Evolutionary conservation across 2,888 invertebrate genomes (phyloP).

Genomic region (Phragmatobia fuliginosa): DNA sequence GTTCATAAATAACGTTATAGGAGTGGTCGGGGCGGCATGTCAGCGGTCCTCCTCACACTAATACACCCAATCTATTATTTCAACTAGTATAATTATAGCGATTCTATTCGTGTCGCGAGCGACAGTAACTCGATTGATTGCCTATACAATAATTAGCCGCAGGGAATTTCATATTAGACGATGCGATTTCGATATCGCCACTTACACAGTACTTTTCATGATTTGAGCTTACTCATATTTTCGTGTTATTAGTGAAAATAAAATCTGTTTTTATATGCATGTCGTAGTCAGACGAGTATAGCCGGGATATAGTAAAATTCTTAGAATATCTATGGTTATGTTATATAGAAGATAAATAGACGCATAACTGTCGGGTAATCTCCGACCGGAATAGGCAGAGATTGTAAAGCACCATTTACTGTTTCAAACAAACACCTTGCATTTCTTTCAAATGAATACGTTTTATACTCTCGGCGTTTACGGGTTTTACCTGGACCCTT

Average conservation of each 20-base stretch:
- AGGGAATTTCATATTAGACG: slow-evolving; percentile 44
- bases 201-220: slow-evolving; percentile 47
- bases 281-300: no score
- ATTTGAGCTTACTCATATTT: slow-evolving; percentile 46
- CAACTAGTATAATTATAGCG: slow-evolving; percentile 54
- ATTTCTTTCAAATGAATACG: no score
- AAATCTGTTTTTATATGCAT: slow-evolving; percentile 55
- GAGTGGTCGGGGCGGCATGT: slow-evolving; percentile 32
- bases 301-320: no score
- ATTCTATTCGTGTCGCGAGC: slow-evolving; percentile 63
- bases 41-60: slow-evolving; percentile 31
- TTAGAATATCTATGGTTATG: no score
- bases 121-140: slow-evolving; percentile 72
- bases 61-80: slow-evolving; percentile 52
- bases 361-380: no score
- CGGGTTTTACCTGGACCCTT: no score
- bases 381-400: no score
- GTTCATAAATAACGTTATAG: slow-evolving; percentile 67
- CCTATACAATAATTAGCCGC: slow-evolving; percentile 67
- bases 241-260: slow-evolving; percentile 56
- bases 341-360: no score
- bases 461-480: no score
- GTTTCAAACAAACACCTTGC: no score
- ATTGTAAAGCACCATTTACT: no score
- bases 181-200: slow-evolving; percentile 43